Evolutionary conservation across 2,113 vertebrate genomes (phyloP).

Genomic region (Nycticebus coucang): DNA sequence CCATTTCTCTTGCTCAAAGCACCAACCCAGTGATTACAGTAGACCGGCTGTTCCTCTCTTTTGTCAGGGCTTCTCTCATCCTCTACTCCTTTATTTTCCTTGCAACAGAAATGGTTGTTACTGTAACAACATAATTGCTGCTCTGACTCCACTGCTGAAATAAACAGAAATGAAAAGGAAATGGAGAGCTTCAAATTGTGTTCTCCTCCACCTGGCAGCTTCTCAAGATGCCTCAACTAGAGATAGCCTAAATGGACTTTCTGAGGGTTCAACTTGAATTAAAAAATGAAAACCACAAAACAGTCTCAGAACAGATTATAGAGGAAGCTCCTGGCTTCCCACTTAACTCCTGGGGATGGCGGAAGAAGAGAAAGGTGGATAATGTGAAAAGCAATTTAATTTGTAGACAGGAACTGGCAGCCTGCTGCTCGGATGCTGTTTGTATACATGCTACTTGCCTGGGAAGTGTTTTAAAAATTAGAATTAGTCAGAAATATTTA

Average conservation of each 20-base stretch:
- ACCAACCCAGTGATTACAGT: rapidly evolving
- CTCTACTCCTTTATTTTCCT: neutral
- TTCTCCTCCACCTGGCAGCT: neutral
- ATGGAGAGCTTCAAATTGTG: neutral
- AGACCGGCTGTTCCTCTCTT: rapidly evolving
- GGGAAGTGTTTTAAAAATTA: neutral
- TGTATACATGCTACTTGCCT: neutral
- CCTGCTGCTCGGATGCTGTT: neutral
- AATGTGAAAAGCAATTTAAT: neutral
- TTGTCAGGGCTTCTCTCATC: neutral
- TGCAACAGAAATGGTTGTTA: neutral
- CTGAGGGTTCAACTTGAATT: neutral
- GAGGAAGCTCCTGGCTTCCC: neutral
- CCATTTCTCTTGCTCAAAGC: no score
- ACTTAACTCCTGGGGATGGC: neutral
- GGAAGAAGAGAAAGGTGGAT: neutral
- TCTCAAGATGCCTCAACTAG: neutral
- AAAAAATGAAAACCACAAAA: neutral
- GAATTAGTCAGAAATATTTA: neutral
- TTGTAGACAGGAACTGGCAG: neutral
- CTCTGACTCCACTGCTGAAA: neutral
- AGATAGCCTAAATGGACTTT: neutral
- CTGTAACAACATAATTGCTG: neutral
- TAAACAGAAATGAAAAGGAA: conserved; percentile 22
- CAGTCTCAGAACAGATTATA: neutral